Percentiles rank a stretch among this genome's conserved stretches.
phyloP scores from a whole-genome alignment of 2,113 vertebrate genomes.

The Xiphorhynchus elegans region DNA sequence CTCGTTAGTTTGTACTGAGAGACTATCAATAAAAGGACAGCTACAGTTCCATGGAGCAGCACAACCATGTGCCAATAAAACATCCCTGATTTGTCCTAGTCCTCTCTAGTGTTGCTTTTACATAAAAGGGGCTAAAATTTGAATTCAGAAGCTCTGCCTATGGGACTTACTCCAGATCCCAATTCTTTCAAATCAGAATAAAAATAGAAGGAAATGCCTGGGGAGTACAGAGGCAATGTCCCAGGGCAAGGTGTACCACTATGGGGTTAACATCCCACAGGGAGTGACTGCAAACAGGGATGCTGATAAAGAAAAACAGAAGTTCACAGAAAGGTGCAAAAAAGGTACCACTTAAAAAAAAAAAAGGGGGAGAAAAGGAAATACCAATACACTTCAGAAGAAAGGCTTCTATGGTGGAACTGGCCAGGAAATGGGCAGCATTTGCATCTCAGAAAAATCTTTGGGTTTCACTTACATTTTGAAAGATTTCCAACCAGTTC shows the following conservation, averaged over 20 bases:
- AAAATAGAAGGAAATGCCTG: background rate
- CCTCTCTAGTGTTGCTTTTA: background rate
- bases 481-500: constrained; percentile 70
- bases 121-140: background rate
- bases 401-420: constrained; percentile 8
- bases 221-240: background rate
- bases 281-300: background rate
- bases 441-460: constrained; percentile 36
- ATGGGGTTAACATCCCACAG: background rate
- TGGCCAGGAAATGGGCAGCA: constrained; percentile 38
- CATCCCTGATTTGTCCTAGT: background rate
- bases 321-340: background rate
- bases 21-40: background rate
- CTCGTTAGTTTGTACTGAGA: background rate
- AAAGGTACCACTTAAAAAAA: background rate
- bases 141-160: background rate
- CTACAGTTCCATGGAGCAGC: background rate
- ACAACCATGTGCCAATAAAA: background rate
- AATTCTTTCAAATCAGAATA: background rate
- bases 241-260: background rate
- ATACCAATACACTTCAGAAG: background rate
- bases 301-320: background rate
- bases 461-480: constrained; percentile 67
- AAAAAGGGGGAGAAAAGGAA: background rate
- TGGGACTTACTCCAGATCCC: background rate